Evolutionary conservation across 2,888 invertebrate genomes (phyloP).

Genomic region (Drosophila helvetica): DNA sequence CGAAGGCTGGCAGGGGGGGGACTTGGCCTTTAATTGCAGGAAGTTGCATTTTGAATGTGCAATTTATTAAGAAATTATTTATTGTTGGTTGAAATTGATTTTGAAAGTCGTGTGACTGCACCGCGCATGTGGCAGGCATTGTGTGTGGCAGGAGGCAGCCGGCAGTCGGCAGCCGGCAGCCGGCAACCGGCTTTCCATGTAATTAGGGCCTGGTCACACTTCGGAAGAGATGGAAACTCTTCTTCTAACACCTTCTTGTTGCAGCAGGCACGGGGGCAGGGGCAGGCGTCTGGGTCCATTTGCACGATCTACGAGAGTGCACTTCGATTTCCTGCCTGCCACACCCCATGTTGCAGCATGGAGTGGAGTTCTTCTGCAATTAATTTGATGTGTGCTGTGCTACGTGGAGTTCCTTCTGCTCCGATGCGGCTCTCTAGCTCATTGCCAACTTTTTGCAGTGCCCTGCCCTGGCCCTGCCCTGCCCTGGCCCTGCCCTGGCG

Average conservation of each 20-base stretch:
- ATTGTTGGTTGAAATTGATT: conserved; percentile 71
- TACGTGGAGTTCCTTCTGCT: conserved; percentile 9
- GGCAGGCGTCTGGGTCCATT: conserved; percentile 37
- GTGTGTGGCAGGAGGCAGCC: conserved; percentile 52
- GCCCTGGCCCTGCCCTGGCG: conserved; percentile 54
- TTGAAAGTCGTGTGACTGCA: conserved; percentile 72
- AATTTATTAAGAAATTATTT: conserved; percentile 78
- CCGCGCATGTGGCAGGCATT: conserved; percentile 21
- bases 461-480: not conserved
- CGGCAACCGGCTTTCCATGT: conserved; percentile 32
- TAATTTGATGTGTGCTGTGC: conserved; percentile 66
- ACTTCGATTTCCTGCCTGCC: conserved; percentile 71
- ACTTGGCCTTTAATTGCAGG: conserved; percentile 71
- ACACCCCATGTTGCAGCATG: conserved; percentile 46
- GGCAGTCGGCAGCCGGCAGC: conserved; percentile 45
- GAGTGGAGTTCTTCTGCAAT: conserved; percentile 51
- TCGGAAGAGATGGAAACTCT: conserved; percentile 37
- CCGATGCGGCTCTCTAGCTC: conserved; percentile 68
- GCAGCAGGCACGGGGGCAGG: no score
- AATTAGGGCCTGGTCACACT: conserved; percentile 48
- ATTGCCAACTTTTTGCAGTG: conserved; percentile 73
- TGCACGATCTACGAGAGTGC: conserved; percentile 42
- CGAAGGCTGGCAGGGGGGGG: not conserved
- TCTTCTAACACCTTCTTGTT: conserved; percentile 62
- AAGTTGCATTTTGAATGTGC: conserved; percentile 72